Conservation (phyloP, 2,888 invertebrate genomes). For the Dione vanillae region DNA sequence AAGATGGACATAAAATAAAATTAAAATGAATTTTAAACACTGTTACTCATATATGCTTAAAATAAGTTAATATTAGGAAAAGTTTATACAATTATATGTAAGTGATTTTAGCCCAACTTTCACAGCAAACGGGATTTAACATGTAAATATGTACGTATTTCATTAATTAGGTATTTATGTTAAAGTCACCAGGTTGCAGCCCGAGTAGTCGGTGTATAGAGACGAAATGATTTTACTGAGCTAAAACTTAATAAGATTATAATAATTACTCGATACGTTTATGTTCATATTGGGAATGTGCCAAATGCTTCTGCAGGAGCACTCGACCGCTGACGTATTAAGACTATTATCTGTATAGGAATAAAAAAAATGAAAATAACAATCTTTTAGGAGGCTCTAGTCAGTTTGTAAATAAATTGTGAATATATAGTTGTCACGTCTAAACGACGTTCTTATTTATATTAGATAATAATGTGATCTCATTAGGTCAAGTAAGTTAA, state of each 20-base stretch:
- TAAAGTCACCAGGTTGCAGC: constrained; percentile 49
- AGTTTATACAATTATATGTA: constrained; percentile 77
- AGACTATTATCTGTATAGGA: constrained; percentile 69
- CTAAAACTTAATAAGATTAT: constrained; percentile 46
- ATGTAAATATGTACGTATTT: constrained; percentile 70
- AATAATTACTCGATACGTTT: constrained; percentile 57
- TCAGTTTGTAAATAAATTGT: constrained; percentile 83
- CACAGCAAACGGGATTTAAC: constrained; percentile 55
- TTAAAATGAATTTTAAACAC: constrained; percentile 80
- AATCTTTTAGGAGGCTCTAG: constrained; percentile 79
- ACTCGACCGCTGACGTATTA: constrained; percentile 69
- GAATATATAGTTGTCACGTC: constrained; percentile 81
- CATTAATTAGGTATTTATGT: constrained; percentile 58
- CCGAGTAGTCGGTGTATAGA: constrained; percentile 50
- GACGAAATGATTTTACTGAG: constrained; percentile 58
- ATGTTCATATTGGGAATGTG: constrained; percentile 77
- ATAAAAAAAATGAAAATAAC: constrained; percentile 67
- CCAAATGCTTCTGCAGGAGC: constrained; percentile 78
- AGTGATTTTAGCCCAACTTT: constrained; percentile 74
- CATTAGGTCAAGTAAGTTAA: constrained; percentile 82
- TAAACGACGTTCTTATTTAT: constrained; percentile 76
- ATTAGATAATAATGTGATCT: constrained; percentile 80
- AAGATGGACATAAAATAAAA: constrained; percentile 73
- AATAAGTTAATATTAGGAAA: constrained; percentile 77
- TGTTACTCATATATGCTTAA: constrained; percentile 82